These are phyloP conservation scores for Gorsachius magnificus DNA, from an alignment of 2,797 vertebrate species.

Conservation along the genomic window DNA sequence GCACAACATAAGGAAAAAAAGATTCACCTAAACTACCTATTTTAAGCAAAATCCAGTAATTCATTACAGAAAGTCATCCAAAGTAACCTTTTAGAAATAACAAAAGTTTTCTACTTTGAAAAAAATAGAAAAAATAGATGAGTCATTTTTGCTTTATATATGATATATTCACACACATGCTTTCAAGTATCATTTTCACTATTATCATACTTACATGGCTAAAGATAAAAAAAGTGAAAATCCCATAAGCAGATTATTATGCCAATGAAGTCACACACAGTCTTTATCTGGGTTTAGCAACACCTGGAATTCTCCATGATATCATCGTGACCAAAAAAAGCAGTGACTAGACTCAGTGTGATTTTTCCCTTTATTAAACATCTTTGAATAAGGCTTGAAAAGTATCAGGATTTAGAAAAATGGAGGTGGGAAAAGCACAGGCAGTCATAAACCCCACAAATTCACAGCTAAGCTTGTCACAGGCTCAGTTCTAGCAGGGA, in stretches of 20 bases:
- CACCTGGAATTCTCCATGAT: constrained; percentile 15
- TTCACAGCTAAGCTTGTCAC: constrained; percentile 11
- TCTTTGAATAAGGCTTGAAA: constrained; percentile 42
- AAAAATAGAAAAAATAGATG: constrained; percentile 54
- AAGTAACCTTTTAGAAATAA: constrained; percentile 49
- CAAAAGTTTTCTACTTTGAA: constrained; percentile 32
- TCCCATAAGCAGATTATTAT: constrained; percentile 19
- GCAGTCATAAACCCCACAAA: constrained; percentile 4
- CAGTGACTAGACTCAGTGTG: constrained; percentile 3
- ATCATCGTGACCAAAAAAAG: constrained; percentile 24
- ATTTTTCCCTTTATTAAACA: constrained; percentile 28
- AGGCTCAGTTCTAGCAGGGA: neutral
- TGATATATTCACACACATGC: constrained; percentile 43
- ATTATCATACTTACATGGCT: constrained; percentile 49
- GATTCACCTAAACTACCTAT: constrained; percentile 4
- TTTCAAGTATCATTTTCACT: constrained; percentile 59
- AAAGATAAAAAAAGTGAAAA: constrained; percentile 40
- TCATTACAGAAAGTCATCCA: constrained; percentile 37
- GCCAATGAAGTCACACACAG: neutral
- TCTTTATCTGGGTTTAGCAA: constrained; percentile 35
- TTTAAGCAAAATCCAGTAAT: constrained; percentile 16
- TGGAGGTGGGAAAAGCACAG: neutral
- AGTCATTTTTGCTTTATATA: constrained; percentile 56
- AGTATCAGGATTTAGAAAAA: constrained; percentile 31
- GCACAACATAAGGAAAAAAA: constrained; percentile 29